Conservation (phyloP, 2,797 vertebrate species). For the Aeoliscus strigatus region DNA sequence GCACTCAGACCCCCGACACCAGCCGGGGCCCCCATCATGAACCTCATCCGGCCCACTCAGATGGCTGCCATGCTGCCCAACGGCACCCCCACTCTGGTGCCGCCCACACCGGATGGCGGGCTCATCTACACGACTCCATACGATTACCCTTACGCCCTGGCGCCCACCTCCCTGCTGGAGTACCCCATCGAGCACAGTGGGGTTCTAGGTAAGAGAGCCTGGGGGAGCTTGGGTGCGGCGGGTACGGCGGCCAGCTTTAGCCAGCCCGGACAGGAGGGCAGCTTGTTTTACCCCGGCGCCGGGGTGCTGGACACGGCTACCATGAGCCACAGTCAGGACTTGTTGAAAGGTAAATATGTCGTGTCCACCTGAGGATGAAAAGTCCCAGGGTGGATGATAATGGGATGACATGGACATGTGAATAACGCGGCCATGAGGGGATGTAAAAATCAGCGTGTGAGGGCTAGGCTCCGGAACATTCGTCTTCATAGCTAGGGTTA, state of each 20-base stretch:
- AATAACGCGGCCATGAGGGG: slow-evolving; percentile 34
- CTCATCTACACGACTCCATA: slow-evolving; percentile 83
- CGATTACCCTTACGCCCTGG: slow-evolving; percentile 82
- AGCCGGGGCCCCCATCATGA: slow-evolving; percentile 77
- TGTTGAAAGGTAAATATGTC: slow-evolving; percentile 83
- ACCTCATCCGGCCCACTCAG: slow-evolving; percentile 80
- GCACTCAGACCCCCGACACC: slow-evolving; percentile 74
- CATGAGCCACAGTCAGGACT: slow-evolving; percentile 79
- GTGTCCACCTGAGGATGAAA: slow-evolving; percentile 75
- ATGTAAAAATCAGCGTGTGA: slow-evolving; percentile 30
- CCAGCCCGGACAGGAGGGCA: slow-evolving; percentile 74
- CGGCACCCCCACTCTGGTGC: slow-evolving; percentile 79
- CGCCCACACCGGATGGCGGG: slow-evolving; percentile 74
- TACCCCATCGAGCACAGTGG: slow-evolving; percentile 83
- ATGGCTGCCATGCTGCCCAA: slow-evolving; percentile 80
- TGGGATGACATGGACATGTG: slow-evolving; percentile 57
- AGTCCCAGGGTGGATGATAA: slow-evolving; percentile 60
- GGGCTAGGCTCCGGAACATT: slow-evolving; percentile 37
- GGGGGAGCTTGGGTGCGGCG: slow-evolving; percentile 67
- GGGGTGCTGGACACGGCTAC: slow-evolving; percentile 72
- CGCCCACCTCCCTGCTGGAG: slow-evolving; percentile 82
- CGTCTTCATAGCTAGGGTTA: slow-evolving; percentile 30
- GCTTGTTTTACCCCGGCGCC: slow-evolving; percentile 74
- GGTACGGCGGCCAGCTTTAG: slow-evolving; percentile 62
- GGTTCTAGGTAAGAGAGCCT: slow-evolving; percentile 83